A percentile compares a stretch with the other conserved stretches of the same genome.
phyloP scores from a whole-genome alignment of 2,888 invertebrate genomes.

The Drosophila buzzatii region DNA sequence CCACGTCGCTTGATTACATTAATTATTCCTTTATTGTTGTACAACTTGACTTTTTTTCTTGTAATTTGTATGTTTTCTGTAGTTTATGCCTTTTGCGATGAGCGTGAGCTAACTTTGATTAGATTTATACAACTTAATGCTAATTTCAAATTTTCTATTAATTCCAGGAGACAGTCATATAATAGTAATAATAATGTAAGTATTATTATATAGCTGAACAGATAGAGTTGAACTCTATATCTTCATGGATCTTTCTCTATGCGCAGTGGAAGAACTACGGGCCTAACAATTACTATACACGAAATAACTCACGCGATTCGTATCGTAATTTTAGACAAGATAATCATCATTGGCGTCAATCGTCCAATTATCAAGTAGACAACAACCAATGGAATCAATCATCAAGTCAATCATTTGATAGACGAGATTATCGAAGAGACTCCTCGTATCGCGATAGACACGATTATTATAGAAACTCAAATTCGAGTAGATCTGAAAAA shows the following conservation, averaged over 20 bases:
- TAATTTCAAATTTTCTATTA: slow-evolving; percentile 10
- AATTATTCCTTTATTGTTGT: slow-evolving; percentile 82
- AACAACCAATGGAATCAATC: slow-evolving; percentile 14
- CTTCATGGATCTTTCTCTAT: slow-evolving; percentile 1
- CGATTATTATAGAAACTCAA: slow-evolving; percentile 19
- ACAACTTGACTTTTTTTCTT: slow-evolving; percentile 32
- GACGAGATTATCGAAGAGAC: slow-evolving; percentile 4
- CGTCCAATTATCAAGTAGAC: neutral
- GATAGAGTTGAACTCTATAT: neutral
- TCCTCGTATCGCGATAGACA: slow-evolving; percentile 11
- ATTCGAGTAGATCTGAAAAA: neutral
- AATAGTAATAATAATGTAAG: slow-evolving; percentile 62
- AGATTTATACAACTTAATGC: slow-evolving; percentile 16
- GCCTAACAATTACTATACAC: slow-evolving; percentile 11
- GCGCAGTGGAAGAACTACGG: slow-evolving; percentile 33
- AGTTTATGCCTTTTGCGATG: slow-evolving; percentile 36
- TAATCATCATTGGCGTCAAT: slow-evolving; percentile 7
- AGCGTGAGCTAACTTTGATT: slow-evolving; percentile 19
- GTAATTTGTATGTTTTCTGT: slow-evolving; percentile 8
- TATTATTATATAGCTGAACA: slow-evolving; percentile 15
- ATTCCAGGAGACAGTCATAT: slow-evolving; percentile 51
- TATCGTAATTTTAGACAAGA: slow-evolving; percentile 10
- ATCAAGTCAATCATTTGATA: neutral
- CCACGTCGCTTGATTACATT: slow-evolving; percentile 83
- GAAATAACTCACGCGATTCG: slow-evolving; percentile 7